Conservation (phyloP, 1,140 invertebrate genomes). For the Euura saliciscinereae region DNA sequence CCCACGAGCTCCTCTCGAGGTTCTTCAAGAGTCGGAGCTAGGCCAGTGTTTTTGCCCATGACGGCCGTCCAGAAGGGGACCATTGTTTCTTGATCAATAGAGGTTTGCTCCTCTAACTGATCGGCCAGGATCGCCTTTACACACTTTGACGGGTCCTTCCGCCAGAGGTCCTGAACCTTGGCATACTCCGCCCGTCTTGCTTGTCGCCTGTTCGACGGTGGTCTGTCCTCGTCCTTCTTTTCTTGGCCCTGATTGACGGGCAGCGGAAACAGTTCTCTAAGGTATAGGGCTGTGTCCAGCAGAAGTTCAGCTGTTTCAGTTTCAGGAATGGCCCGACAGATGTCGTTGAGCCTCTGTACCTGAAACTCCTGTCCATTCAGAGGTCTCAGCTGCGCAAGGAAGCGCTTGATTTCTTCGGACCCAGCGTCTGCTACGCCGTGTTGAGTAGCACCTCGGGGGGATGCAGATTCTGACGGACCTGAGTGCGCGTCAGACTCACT, state of each 20-base stretch:
- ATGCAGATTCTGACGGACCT: background rate
- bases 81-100: slow-evolving; percentile 17
- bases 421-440: background rate
- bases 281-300: background rate
- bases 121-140: slow-evolving; percentile 17
- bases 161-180: slow-evolving; percentile 21
- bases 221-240: no score
- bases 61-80: slow-evolving; percentile 23
- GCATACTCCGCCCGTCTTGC: slow-evolving; percentile 22
- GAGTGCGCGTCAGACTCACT: background rate
- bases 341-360: background rate
- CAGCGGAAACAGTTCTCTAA: background rate
- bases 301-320: background rate
- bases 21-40: background rate
- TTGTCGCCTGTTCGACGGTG: background rate
- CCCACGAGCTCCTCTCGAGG: background rate
- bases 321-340: background rate
- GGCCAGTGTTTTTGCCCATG: slow-evolving; percentile 5
- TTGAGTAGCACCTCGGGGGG: background rate
- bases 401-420: background rate
- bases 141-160: slow-evolving; percentile 20
- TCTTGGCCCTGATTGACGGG: background rate
- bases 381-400: background rate
- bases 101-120: background rate
- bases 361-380: background rate